Percentiles rank a stretch among this genome's conserved stretches.
These are phyloP conservation scores for Zalophus californianus DNA, from an alignment of 2,797 vertebrate genomes.

Conservation along the genomic window DNA sequence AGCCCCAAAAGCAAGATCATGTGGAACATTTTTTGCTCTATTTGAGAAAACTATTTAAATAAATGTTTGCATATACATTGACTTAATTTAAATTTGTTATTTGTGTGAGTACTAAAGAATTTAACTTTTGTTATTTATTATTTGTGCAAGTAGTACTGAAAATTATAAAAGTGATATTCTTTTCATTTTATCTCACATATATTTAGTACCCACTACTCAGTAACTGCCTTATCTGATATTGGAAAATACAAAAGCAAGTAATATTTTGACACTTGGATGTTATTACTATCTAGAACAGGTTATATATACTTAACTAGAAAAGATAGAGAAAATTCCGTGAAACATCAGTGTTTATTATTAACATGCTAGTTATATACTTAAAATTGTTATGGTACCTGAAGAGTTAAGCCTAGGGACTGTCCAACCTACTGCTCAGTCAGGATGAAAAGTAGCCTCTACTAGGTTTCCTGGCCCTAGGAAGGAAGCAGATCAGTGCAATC, in stretches of 20 bases:
- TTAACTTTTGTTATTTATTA: conserved; percentile 66
- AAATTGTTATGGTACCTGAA: conserved; percentile 49
- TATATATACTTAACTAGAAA: conserved; percentile 6
- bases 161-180: conserved; percentile 75
- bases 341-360: conserved; percentile 41
- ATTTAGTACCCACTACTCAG: conserved; percentile 51
- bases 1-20: not conserved
- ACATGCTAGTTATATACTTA: conserved; percentile 48
- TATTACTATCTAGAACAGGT: conserved; percentile 34
- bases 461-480: not conserved
- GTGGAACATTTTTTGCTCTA: conserved; percentile 9
- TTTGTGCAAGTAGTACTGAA: conserved; percentile 78
- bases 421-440: not conserved
- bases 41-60: conserved; percentile 39
- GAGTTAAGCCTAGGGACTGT: not conserved
- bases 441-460: not conserved
- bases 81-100: conserved; percentile 60
- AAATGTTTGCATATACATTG: not conserved
- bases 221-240: conserved; percentile 63
- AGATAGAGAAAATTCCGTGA: not conserved
- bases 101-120: conserved; percentile 77
- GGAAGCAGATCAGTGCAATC: not conserved
- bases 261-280: conserved; percentile 76
- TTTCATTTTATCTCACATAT: conserved; percentile 71
- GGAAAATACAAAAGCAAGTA: conserved; percentile 73